Evolutionary conservation across 2,888 invertebrate genomes (phyloP).

Genomic region (Parthenolecanium corni): DNA sequence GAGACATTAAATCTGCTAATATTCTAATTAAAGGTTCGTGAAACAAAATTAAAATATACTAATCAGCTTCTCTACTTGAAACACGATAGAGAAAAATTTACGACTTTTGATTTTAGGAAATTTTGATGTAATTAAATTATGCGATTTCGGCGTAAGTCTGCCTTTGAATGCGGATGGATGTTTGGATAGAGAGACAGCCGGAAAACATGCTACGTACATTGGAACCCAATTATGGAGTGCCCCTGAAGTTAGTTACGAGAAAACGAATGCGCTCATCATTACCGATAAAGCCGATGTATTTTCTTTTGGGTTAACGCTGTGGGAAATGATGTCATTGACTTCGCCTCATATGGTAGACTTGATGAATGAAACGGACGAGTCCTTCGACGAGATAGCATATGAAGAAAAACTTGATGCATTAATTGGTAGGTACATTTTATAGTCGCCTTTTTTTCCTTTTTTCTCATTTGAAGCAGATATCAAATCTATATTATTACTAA

Average conservation of each 20-base stretch:
- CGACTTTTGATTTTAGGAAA: slow-evolving; percentile 41
- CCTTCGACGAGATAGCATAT: slow-evolving; percentile 32
- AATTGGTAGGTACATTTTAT: slow-evolving; percentile 3
- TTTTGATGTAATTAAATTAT: slow-evolving; percentile 62
- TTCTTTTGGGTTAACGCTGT: slow-evolving; percentile 63
- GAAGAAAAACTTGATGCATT: slow-evolving; percentile 35
- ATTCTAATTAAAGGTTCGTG: slow-evolving; percentile 51
- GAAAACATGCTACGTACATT: slow-evolving; percentile 48
- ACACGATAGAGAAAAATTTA: background rate
- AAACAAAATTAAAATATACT: too few relatives aligned
- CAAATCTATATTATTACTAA: too few relatives aligned
- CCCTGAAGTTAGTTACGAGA: slow-evolving; percentile 53
- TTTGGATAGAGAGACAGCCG: slow-evolving; percentile 36
- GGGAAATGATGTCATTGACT: slow-evolving; percentile 66
- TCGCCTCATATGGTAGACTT: slow-evolving; percentile 50
- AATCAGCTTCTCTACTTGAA: background rate
- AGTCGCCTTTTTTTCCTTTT: too few relatives aligned
- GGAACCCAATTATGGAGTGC: slow-evolving; percentile 71
- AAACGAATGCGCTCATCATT: slow-evolving; percentile 40
- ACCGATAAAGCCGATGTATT: slow-evolving; percentile 67
- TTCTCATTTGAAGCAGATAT: too few relatives aligned
- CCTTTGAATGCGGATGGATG: slow-evolving; percentile 52
- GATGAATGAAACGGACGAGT: slow-evolving; percentile 31
- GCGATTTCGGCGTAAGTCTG: slow-evolving; percentile 74
- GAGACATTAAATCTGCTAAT: slow-evolving; percentile 75